phyloP scores from a whole-genome alignment of 92 coral and sea anemone genomes.

The Plumapathes pennacea region DNA sequence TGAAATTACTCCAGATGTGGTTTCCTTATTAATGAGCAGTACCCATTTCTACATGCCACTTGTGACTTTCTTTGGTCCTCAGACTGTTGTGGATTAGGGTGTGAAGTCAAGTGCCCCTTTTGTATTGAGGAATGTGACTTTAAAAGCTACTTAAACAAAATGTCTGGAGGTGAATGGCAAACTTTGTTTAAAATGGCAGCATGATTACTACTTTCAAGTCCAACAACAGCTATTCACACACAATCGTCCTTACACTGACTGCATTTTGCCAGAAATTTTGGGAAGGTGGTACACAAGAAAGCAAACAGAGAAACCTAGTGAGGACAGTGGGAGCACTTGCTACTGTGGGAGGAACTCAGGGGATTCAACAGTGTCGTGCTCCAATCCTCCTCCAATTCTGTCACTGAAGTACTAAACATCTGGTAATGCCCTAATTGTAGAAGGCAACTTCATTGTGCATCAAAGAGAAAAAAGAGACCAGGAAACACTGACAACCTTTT shows the following conservation, averaged over 20 bases:
- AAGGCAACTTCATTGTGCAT: too few relatives aligned
- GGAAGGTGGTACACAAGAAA: conserved; percentile 72
- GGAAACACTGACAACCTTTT: too few relatives aligned
- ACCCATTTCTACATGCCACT: conserved; percentile 38
- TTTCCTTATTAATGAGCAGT: conserved; percentile 31
- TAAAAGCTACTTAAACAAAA: conserved; percentile 2
- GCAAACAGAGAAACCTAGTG: too few relatives aligned
- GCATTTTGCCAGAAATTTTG: conserved; percentile 55
- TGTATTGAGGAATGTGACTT: conserved; percentile 26
- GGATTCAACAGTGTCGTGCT: conserved; percentile 39
- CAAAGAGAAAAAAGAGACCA: too few relatives aligned
- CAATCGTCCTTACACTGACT: conserved; percentile 46
- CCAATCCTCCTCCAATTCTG: too few relatives aligned
- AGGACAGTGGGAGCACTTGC: conserved; percentile 22
- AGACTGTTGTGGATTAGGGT: conserved; percentile 42
- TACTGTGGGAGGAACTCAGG: conserved; percentile 38
- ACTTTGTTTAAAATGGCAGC: conserved; percentile 19
- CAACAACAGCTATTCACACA: conserved; percentile 54
- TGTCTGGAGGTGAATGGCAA: conserved; percentile 11
- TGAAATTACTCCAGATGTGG: conserved; percentile 38
- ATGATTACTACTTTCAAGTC: conserved; percentile 33
- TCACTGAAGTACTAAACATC: too few relatives aligned
- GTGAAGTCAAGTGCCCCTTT: conserved; percentile 35
- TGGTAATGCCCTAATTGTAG: too few relatives aligned
- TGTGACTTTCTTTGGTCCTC: conserved; percentile 30